Evolutionary conservation across 2,888 invertebrate species (phyloP), one percentile per base, ranked within the genome.

Genomic region (Agonopterix subpropinquella): DNA sequence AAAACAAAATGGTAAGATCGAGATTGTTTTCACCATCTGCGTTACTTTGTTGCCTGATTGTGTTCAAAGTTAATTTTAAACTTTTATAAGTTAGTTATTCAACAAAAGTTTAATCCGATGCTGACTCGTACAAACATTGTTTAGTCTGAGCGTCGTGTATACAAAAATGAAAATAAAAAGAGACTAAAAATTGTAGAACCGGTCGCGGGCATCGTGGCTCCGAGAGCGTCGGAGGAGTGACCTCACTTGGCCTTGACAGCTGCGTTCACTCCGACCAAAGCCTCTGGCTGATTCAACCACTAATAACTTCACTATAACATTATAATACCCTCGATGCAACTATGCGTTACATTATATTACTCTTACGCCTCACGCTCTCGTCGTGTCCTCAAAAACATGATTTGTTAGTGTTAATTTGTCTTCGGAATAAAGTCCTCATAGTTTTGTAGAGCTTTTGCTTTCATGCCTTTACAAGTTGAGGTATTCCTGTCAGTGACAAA

Each of bases 141-240:
- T 87, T 87, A 87, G 86, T 83, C 85, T 80, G 79, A 77, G 82
- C 79, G 77, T 79, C 80, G 80, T 83, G 82, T 85, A 85, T 83
- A 87, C 86, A 85, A 87, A 86, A 88, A 88, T 84, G 86, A 87
- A 86, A 88, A 87, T 85, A 87, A 87, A 85, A 87, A 85, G 80
- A 80, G 75, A 81, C 81, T 83, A 84, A 88, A 87, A 86, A 85
- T 86, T 78, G 80, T 85, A 80, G 80, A 87, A 87, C 88, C 87
- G 87, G 87, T 87, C 84, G 59, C 74, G 71, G 77, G 43, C 75
- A 82, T 76, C 79, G 80, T 78, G 79, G 82, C 79, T 77, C 71
- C 74, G 81, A 82, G 84, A 82, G 82, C 83, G 84, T 80, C 82
- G 85, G 87, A 70, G 85, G 83, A 88, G 73, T 88, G 87, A 88